phyloP scores from a whole-genome alignment of 1,140 invertebrate species.

The Halesus radiatus region DNA sequence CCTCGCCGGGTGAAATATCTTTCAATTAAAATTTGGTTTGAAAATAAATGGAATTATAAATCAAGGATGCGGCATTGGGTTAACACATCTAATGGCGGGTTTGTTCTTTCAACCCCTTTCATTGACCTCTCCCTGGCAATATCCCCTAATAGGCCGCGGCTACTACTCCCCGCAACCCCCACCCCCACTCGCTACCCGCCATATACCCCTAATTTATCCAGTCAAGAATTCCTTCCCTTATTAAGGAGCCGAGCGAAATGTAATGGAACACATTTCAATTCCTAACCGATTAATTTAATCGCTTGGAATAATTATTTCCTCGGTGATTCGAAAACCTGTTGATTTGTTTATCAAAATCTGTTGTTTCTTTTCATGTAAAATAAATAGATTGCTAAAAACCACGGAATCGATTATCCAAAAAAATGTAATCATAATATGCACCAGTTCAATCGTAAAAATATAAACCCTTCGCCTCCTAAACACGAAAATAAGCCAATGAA shows the following conservation, averaged over 20 bases:
- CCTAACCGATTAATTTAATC: not conserved
- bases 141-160: no score
- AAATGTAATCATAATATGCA: no score
- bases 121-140: constrained; percentile 1
- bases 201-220: not conserved
- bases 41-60: constrained; percentile 12
- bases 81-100: not conserved
- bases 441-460: no score
- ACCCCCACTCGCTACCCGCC: not conserved
- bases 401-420: no score
- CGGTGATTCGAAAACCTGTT: constrained; percentile 6
- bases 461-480: no score
- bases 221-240: no score
- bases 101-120: constrained; percentile 18
- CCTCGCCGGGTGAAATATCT: not conserved
- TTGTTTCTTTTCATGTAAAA: no score
- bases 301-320: not conserved
- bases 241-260: no score
- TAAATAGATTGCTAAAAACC: no score
- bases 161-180: not conserved
- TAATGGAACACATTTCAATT: not conserved
- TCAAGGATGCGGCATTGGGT: constrained; percentile 10
- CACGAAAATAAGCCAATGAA: no score
- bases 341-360: no score
- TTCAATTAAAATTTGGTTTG: constrained; percentile 10